Evolutionary conservation across 2,113 vertebrate genomes (phyloP), one percentile per base, ranked within the genome.

Genomic region (Nycticryphes semicollaris): DNA sequence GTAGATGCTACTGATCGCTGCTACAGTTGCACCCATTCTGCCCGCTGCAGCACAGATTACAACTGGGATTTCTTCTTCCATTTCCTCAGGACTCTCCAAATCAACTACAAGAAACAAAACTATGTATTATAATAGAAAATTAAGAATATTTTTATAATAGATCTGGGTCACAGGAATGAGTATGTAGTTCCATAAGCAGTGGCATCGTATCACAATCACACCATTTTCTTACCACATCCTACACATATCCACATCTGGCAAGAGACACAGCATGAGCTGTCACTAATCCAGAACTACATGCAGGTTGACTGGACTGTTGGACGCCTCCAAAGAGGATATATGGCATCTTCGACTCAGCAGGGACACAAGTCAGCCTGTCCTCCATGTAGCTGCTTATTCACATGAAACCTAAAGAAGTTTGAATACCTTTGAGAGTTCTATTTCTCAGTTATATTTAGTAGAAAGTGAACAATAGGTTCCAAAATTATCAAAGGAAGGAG

Each of bases 1-100:
- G 75, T 98, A 97, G 97, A 99, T 96, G 94, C 99, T 99, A 73
- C 99, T 99, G 97, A 99, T 99, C 10, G 99, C 98, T 8, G 99
- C 98, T 97, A 99, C 98, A 57, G 99, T 91, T 3, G 98, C 99
- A 0, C 99, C 99, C 93, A 99, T 97, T 16, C 99, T 98, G 51
- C 99, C 99, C 0, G 98, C 98, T 0, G 99, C 98, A 1, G 99
- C 99, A 0, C 99, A 99, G 63, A 99, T 98, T 86, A 99, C 97
- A 7, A 99, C 98, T 0, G 99, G 99, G 78, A 99, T 97, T 83
- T 98, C 98, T n/a, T 97, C 98, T 54, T 98, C 91, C 67, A 77
- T 24, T 86, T 98, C 72, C 56, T 97, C 97, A 6, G 97, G n/a
- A 57, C 53, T 92, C 90, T 97, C 98, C 3, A 97, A 66, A 84